Base-by-base conservation (phyloP, 2,888 invertebrate species). In the Noctua janthina region DNA sequence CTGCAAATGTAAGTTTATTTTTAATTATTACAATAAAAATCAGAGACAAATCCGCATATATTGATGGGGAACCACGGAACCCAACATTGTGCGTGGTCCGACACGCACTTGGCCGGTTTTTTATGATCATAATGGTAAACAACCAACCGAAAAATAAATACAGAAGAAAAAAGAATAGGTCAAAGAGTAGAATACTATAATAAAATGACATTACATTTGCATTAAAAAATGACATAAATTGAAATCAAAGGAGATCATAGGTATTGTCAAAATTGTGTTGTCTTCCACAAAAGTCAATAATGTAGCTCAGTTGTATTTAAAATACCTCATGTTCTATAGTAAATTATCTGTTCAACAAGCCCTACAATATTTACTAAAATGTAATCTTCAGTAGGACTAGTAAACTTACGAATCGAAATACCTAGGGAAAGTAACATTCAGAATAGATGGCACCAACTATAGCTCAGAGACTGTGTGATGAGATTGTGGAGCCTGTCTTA, bases 391-490 rank as follows among this genome's bases (percentile, higher is more conserved):
- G 17, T n/a, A 64, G 56, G 46, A 49, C 29, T 49, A 13, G 39
- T 64, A 59, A 68, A 13, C 62, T 43, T 54, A 72, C 67, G 72
- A 39, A 72, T 39, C 76, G 35, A 43, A 74, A 76, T 78, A 67
- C 76, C 13, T 46, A 68, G 15, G 23, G 51, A 49, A 39, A 20
- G 56, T 20, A 62, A 59, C 11, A 62, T 43, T 66, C 39, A 39
- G 20, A 76, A 79, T 46, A 83, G 20, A 74, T 72, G 71, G 62
- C 51, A 62, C 79, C 84, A 91, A 95, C 95, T 85, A 86, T 94
- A 90, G 94, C 94, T 77, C 92, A 93, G 89, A 92, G 91, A 88
- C 91, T 95, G 76, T 94, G 94, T 79, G 86, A 92, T 82, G 94
- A 94, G 82, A 93, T 95, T 49, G 49, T 49, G 49, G 49, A 49